phyloP scores from a whole-genome alignment of 2,888 invertebrate genomes.

The Galerucella nymphaeae region DNA sequence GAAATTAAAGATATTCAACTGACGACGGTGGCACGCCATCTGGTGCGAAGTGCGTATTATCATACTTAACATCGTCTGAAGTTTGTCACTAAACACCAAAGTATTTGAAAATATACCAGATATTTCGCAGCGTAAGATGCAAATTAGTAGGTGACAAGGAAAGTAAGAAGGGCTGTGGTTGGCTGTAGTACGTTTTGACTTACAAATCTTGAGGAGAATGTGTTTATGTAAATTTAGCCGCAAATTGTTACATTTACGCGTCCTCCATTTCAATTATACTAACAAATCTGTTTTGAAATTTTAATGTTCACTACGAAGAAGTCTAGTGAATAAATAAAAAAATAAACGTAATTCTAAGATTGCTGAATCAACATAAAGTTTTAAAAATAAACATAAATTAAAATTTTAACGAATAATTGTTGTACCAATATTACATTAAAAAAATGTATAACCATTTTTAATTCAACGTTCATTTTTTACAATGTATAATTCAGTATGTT shows the following conservation, averaged over 20 bases:
- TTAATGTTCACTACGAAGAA: background rate
- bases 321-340: background rate
- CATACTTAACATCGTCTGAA: conserved; percentile 48
- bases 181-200: conserved; percentile 20
- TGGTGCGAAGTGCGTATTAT: conserved; percentile 46
- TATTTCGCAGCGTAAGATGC: conserved; percentile 26
- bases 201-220: conserved; percentile 46
- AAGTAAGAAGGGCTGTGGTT: background rate
- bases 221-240: conserved; percentile 53
- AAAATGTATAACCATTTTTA: background rate
- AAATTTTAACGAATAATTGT: no score
- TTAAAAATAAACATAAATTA: no score
- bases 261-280: conserved; percentile 50
- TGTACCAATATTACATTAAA: no score
- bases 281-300: conserved; percentile 39
- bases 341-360: background rate
- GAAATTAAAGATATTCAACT: conserved; percentile 22
- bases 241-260: conserved; percentile 47
- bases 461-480: background rate
- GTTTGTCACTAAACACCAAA: conserved; percentile 47
- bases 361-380: no score
- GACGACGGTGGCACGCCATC: conserved; percentile 27
- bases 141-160: conserved; percentile 19
- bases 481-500: background rate
- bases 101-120: conserved; percentile 11